A percentile compares a stretch with the other conserved stretches of the same genome.
phyloP scores from a whole-genome alignment of 2,888 invertebrate genomes.

The Candidula unifasciata region DNA sequence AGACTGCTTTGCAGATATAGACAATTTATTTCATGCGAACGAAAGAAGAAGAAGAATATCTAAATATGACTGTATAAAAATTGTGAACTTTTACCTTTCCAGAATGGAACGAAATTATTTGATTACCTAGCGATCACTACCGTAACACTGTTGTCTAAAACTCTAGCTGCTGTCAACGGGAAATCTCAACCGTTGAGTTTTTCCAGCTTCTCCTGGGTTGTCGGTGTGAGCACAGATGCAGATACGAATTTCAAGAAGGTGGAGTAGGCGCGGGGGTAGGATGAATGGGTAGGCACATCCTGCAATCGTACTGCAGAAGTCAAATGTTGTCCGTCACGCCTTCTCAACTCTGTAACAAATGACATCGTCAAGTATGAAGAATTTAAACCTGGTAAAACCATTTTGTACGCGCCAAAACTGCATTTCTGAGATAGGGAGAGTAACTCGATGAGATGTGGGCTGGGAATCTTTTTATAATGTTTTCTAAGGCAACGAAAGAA shows the following conservation, averaged over 20 bases:
- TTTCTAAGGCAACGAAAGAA: not conserved
- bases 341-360: constrained; percentile 18
- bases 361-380: not conserved
- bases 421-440: not conserved
- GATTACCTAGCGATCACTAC: not conserved
- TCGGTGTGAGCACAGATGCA: not conserved
- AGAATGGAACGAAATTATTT: not conserved
- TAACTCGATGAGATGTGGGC: not conserved
- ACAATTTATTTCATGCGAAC: too few species aligned
- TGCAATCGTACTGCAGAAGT: not conserved
- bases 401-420: not conserved
- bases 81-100: not conserved
- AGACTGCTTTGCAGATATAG: too few species aligned
- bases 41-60: too few species aligned
- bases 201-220: not conserved
- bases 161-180: not conserved
- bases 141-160: not conserved
- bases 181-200: not conserved
- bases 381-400: not conserved
- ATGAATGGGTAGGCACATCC: not conserved
- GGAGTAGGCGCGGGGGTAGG: not conserved
- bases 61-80: not conserved
- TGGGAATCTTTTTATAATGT: not conserved
- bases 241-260: not conserved
- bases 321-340: constrained; percentile 27